A percentile compares a stretch with the other conserved stretches of the same genome.
Evolutionary conservation across 92 coral and sea anemone genomes (phyloP).

Genomic region (Zoanthus sociatus): DNA sequence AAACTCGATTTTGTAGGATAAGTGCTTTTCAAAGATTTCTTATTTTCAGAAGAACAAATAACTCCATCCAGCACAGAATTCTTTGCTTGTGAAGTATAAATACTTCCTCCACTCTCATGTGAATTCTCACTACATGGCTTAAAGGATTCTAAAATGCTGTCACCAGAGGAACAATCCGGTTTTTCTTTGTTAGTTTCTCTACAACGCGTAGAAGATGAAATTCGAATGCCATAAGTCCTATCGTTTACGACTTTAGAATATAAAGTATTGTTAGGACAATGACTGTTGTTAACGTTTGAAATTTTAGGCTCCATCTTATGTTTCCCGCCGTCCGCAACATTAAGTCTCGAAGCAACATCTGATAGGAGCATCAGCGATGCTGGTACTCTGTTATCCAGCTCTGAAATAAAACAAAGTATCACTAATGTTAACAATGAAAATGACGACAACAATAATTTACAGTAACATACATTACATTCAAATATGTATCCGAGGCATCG

Average conservation of each 20-base stretch:
- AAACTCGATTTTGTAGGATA: not conserved
- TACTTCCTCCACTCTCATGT: not conserved
- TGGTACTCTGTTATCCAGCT: not conserved
- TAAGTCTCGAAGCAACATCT: conserved; percentile 29
- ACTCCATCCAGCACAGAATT: not conserved
- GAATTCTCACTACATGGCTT: not conserved
- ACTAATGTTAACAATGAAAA: too few relatives aligned
- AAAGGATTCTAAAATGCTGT: not conserved
- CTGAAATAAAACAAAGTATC: not conserved
- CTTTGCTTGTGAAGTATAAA: not conserved
- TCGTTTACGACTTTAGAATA: not conserved
- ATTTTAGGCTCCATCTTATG: not conserved
- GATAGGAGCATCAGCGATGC: conserved; percentile 35
- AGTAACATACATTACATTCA: too few relatives aligned
- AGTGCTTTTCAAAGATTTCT: too few relatives aligned
- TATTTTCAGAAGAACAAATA: not conserved
- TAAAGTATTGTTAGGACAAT: not conserved
- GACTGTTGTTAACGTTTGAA: not conserved
- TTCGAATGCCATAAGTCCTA: not conserved
- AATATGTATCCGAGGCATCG: not conserved
- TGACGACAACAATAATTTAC: too few relatives aligned
- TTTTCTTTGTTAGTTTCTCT: not conserved
- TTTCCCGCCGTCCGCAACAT: not conserved
- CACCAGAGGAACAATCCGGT: not conserved
- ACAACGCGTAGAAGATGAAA: not conserved